Evolutionary conservation across 2,888 invertebrate species (phyloP), one percentile per base, ranked within the genome.

Genomic region (Falcaria lacertinaria): DNA sequence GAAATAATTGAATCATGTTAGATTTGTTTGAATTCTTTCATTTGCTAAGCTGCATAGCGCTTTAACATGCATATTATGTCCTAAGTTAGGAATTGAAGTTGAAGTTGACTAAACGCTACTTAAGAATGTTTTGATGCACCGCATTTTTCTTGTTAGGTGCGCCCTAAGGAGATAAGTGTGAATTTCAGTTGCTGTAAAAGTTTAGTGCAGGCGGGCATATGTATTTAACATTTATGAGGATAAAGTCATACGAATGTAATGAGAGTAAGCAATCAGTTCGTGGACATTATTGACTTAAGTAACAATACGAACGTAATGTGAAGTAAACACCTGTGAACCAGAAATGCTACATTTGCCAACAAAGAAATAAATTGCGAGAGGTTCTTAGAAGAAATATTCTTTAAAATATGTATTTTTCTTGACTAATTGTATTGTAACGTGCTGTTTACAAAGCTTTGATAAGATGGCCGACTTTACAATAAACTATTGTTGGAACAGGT

Each of bases 401-500:
- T 11, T 28, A 3, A 11, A 28, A 28, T 11, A 28, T 11, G 28
- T 33, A 33, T 16, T 33, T 11, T 33, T 33, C 32, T 33, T 33
- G 19, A 39, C 41, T 32, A 38, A 39, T 43, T 44, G 48, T 47
- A 36, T 47, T 44, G 44, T 39, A 28, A 39, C 28, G 25, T 38
- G 39, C 25, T 38, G 4, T 5, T 16, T 7, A 15, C 19, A 8
- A 5, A 17, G 35, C 14, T 34, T 14, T 35, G 39, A 28, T 28
- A 28, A 28, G 28, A 28, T 11, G 28, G 28, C 28, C 28, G 28
- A 28, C 36, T 19, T 6, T 11, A 28, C 11, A 28, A 7, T 11
- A 11, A n/a, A 11, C 28, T 11, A 28, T 28, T 11, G 28, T 28
- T 46, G 39, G 34, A 48, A 56, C 63, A 70, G 67, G 64, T 68